Conservation (phyloP, 2,113 vertebrate species). For the Toxotes chatareus region DNA sequence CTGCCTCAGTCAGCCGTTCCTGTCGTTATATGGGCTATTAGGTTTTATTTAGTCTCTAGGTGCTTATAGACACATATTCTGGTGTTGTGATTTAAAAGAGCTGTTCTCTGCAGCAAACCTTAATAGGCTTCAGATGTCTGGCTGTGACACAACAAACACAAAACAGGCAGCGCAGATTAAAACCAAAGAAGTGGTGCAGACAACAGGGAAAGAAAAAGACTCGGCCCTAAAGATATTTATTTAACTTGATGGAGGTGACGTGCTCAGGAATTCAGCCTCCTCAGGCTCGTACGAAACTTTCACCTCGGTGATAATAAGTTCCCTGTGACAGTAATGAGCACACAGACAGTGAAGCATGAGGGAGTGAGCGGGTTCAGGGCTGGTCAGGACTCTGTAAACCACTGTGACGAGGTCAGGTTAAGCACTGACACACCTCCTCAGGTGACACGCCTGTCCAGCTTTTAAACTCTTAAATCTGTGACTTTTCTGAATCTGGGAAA, state of each 20-base stretch:
- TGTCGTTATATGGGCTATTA: slow-evolving; percentile 9
- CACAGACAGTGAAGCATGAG: not conserved
- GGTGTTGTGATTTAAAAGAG: slow-evolving; percentile 17
- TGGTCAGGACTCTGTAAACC: not conserved
- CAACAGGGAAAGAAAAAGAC: not conserved
- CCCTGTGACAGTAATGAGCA: not conserved
- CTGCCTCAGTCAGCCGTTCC: not conserved
- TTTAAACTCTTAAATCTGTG: not conserved
- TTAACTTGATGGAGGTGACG: not conserved
- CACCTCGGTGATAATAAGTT: not conserved
- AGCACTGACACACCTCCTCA: not conserved
- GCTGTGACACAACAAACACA: slow-evolving; percentile 13
- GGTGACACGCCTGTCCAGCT: not conserved
- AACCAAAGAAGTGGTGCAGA: not conserved
- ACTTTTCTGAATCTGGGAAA: too few relatives aligned
- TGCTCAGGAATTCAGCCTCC: not conserved
- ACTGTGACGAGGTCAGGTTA: not conserved
- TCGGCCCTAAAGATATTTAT: not conserved
- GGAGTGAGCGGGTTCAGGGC: not conserved
- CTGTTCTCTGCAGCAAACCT: slow-evolving; percentile 13
- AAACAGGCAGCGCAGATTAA: slow-evolving; percentile 4
- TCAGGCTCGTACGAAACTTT: not conserved
- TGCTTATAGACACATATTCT: slow-evolving; percentile 1
- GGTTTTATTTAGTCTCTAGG: slow-evolving; percentile 22
- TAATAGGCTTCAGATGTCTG: slow-evolving; percentile 51